Percentiles rank a stretch among this genome's conserved stretches.
Conservation (phyloP, 2,797 vertebrate genomes). For the Spea hammondii region DNA sequence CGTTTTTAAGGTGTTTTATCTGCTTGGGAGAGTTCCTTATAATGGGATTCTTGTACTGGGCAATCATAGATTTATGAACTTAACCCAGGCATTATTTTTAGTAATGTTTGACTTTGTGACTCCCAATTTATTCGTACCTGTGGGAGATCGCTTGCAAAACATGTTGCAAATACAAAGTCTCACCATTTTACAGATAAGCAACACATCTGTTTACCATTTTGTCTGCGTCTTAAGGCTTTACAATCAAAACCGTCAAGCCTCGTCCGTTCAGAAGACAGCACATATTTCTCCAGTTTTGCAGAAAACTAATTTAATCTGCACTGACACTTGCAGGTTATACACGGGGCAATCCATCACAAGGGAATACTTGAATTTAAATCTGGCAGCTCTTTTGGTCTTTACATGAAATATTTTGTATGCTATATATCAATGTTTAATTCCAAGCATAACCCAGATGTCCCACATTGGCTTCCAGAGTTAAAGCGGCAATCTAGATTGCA, state of each 20-base stretch:
- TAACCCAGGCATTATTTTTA: no score
- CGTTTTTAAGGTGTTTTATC: no score
- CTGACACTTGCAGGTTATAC: conserved; percentile 6
- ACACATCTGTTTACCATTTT: neutral
- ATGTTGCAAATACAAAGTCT: neutral
- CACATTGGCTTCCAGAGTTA: no score
- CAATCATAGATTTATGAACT: no score
- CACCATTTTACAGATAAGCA: neutral
- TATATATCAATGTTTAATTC: neutral
- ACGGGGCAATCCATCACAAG: neutral
- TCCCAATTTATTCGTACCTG: neutral
- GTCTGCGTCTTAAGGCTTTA: neutral
- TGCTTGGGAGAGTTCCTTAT: no score
- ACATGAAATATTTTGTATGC: neutral
- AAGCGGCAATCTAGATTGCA: no score
- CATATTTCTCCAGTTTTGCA: neutral
- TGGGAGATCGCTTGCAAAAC: neutral
- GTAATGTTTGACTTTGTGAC: no score
- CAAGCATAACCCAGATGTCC: no score
- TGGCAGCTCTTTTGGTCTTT: neutral
- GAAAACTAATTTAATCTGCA: neutral
- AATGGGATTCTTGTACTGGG: no score
- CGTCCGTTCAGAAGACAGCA: neutral
- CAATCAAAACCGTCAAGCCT: neutral
- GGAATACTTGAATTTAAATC: neutral